Conservation (phyloP, 35 echinoderm and acorn worm species). For the Apostichopus parvimensis region DNA sequence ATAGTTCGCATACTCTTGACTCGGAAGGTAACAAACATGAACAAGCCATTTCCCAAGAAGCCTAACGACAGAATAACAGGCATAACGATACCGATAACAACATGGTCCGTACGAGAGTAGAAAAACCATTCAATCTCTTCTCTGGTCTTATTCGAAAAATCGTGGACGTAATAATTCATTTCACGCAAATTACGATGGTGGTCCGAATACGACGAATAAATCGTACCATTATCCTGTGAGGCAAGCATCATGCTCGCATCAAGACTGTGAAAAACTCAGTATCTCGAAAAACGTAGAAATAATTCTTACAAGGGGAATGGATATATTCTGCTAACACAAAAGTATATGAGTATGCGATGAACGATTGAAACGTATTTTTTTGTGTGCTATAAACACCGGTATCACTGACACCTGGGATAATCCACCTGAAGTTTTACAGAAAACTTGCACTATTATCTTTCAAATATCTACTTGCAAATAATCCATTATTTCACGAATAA, state of each 20-base stretch:
- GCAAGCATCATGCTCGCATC: not conserved
- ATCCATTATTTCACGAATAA: too few species aligned
- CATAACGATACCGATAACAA: slow-evolving; percentile 50
- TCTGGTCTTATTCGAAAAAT: slow-evolving; percentile 18
- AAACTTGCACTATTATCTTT: too few species aligned
- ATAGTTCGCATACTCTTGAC: slow-evolving; percentile 82
- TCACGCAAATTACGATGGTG: not conserved
- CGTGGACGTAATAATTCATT: not conserved
- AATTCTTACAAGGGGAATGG: too few species aligned
- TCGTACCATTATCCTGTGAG: not conserved
- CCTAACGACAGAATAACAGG: slow-evolving; percentile 72
- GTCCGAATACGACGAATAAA: not conserved
- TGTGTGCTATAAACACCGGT: too few species aligned
- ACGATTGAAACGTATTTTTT: too few species aligned
- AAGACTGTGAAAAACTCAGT: too few species aligned
- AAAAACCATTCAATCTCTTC: slow-evolving; percentile 25
- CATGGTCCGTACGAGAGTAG: slow-evolving; percentile 9
- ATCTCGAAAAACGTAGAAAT: too few species aligned
- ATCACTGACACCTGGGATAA: too few species aligned
- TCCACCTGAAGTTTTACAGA: too few species aligned
- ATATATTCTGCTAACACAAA: too few species aligned
- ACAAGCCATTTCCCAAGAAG: slow-evolving; percentile 55
- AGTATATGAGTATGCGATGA: too few species aligned
- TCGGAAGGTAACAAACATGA: slow-evolving; percentile 57
- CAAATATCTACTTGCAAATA: too few species aligned